Evolutionary conservation across 2,888 invertebrate species (phyloP), one percentile per base, ranked within the genome.

Genomic region (Platycheirus rosarum): DNA sequence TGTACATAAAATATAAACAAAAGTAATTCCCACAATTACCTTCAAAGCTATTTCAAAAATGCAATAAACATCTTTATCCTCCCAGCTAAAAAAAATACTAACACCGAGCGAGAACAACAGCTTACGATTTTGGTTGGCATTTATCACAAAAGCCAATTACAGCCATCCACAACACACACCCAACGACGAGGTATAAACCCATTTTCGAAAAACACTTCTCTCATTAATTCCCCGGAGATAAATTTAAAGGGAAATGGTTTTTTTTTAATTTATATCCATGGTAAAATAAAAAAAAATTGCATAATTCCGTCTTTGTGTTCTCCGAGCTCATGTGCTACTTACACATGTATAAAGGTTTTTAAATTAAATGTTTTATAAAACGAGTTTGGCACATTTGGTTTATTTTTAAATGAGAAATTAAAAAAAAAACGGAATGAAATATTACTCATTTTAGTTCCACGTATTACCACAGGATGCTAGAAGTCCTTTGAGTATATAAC

Each of bases 191-290:
- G 13, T 37, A 37, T 23, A 63, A 63, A 53, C 42, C 63, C 32
- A 66, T 66, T 66, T 53, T 53, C 51, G 26, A 53, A 53, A 60
- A 53, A 63, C 35, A 63, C 63, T 51, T 63, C 23, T 20, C 44
- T 69, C 68, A 69, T 69, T 48, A 63, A 53, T 35, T 74, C 62
- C 16, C 53, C 20, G 3, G 48, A 69, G 68, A 79, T 79, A 75
- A 75, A 75, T 79, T 75, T 49, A 69, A 74, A 29, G 48, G 79
- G 62, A 69, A 79, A 79, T 74, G 74, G 74, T 74, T 79, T 79
- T 79, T 53, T 74, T 69, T 74, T 74, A 16, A 60, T 1, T 9
- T 14, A 3, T n/a, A 35, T 13, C 18, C 4, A 42, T 29, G 8
- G 7, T 11, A 26, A 16, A 23, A 42, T n/a, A 42, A 20, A 40